Base-by-base conservation (phyloP, 2,888 invertebrate species). In the Drosophila recens region DNA sequence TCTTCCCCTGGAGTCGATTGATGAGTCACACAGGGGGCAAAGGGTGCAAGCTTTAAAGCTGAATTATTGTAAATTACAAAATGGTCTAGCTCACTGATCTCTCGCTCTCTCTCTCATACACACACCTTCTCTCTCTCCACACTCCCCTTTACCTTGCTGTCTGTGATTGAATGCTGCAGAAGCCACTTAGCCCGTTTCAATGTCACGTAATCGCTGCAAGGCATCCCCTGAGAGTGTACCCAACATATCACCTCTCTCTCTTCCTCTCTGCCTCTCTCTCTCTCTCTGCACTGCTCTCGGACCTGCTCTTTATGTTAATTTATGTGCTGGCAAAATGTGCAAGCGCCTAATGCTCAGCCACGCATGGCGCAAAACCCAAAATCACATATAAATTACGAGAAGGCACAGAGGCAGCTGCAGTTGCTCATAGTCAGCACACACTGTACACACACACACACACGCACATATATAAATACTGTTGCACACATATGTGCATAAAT, bases 241-340 rank as follows among this genome's bases (percentile, higher is more conserved):
- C 10, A 51, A 45, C 48, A 42, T 30, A n/a, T 27, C 3, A n/a
- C 10, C 34, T 40, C 43, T 11, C 34, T 6, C 36, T 8, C n/a
- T 52, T 3, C 5, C n/a, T 20, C 17, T 30, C 42, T 13, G 27
- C 27, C 2, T 2, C 5, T 5, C 2, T 5, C 2, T 3, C 4
- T 1, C 42, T n/a, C n/a, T 11, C 40, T 33, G 11, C 27, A 15
- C 42, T n/a, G 13, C 43, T 59, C 59, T 34, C 36, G 56, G 43
- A 54, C 58, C 54, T 58, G 73, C 76, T 72, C 69, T 88, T 84
- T 88, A 88, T 88, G 84, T 83, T 84, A 84, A 84, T 84, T 88
- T 84, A 84, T 84, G 84, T 79, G 84, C 89, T 86, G 89, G 84
- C 87, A 84, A 88, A 84, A 84, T 84, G 89, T 88, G 84, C 89